Evolutionary conservation across 2,797 vertebrate species (phyloP).

Genomic region (Graptemys geographica): DNA sequence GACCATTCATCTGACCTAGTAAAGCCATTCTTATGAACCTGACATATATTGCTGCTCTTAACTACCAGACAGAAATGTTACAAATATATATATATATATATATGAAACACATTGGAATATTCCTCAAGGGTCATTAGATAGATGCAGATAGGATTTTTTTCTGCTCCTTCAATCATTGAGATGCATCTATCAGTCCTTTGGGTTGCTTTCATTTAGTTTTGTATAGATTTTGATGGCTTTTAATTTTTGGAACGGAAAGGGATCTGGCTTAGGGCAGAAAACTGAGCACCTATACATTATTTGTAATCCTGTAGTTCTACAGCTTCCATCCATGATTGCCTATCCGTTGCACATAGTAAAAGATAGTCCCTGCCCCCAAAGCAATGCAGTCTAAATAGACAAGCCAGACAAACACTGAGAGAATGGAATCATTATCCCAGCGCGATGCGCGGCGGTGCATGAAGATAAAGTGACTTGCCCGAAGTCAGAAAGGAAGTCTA

Average conservation of each 20-base stretch:
- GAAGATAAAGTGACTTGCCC: too few relatives aligned
- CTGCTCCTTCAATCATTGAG: conserved; percentile 1
- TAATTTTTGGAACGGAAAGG: conserved; percentile 57
- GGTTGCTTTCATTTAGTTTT: conserved; percentile 51
- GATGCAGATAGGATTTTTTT: too few relatives aligned
- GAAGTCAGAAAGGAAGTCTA: too few relatives aligned
- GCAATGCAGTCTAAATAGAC: neutral
- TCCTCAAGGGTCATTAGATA: conserved; percentile 8
- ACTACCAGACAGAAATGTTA: too few relatives aligned
- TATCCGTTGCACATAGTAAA: neutral
- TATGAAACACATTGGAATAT: neutral
- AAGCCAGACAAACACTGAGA: neutral
- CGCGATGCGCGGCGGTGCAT: too few relatives aligned
- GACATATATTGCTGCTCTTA: too few relatives aligned
- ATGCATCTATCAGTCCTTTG: conserved; percentile 23
- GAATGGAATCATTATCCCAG: too few relatives aligned
- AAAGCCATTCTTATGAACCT: too few relatives aligned
- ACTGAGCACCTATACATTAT: conserved; percentile 35
- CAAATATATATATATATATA: neutral
- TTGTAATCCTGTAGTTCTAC: conserved; percentile 32
- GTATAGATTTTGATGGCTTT: conserved; percentile 43
- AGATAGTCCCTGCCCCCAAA: too few relatives aligned
- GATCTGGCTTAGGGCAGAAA: conserved; percentile 39
- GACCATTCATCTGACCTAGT: too few relatives aligned
- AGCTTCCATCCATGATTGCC: conserved; percentile 25